Conservation (phyloP, 1,140 invertebrate genomes). For the Plutomurus gul region DNA sequence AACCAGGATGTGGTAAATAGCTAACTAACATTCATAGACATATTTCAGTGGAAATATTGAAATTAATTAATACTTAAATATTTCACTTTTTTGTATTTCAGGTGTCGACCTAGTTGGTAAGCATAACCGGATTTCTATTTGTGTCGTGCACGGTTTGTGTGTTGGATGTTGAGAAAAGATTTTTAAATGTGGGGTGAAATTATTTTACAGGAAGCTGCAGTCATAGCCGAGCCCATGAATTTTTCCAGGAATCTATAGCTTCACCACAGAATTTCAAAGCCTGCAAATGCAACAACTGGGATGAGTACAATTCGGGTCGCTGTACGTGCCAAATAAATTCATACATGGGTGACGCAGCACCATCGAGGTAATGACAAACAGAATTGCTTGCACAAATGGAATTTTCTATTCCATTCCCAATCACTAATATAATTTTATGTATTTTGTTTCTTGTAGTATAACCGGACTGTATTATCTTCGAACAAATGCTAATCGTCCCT, state of each 20-base stretch:
- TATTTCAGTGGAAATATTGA: too few species aligned
- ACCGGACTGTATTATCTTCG: constrained; percentile 81
- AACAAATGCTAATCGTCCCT: constrained; percentile 80
- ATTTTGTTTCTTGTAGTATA: constrained; percentile 65
- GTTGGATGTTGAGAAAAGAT: too few species aligned
- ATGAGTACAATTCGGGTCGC: constrained; percentile 41
- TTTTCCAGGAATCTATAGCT: constrained; percentile 60
- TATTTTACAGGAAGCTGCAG: constrained; percentile 53
- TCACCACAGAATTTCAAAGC: constrained; percentile 43
- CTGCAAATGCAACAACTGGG: constrained; percentile 49
- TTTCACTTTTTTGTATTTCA: too few species aligned
- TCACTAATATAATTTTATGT: constrained; percentile 2
- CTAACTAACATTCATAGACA: too few species aligned
- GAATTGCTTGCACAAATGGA: neutral
- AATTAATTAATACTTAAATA: too few species aligned
- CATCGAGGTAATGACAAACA: constrained; percentile 43
- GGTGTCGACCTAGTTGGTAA: constrained; percentile 4
- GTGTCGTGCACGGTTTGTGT: too few species aligned
- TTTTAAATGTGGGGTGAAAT: too few species aligned
- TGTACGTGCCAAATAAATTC: constrained; percentile 41
- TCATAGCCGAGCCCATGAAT: constrained; percentile 55
- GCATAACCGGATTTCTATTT: too few species aligned
- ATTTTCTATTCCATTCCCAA: neutral
- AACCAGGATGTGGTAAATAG: constrained; percentile 50
- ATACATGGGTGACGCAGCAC: constrained; percentile 51